These are phyloP conservation scores for Rotaria macrura DNA, from an alignment of 2,888 invertebrate genomes.

Conservation along the genomic window DNA sequence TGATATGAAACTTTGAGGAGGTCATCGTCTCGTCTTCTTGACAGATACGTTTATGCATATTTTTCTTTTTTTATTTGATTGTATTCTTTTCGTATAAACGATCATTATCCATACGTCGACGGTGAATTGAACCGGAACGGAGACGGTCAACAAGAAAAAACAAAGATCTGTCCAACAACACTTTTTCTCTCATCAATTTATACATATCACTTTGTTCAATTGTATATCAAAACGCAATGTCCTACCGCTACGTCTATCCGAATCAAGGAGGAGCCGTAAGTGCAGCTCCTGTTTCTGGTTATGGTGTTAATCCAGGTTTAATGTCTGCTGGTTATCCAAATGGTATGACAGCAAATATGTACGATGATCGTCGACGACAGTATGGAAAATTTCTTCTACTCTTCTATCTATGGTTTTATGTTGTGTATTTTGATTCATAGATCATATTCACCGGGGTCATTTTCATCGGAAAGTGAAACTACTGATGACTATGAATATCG, in stretches of 20 bases:
- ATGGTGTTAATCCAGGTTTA: not conserved
- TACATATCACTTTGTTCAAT: not conserved
- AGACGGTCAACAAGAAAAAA: not conserved
- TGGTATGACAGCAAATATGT: not conserved
- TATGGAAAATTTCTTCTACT: not conserved
- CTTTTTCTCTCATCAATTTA: not conserved
- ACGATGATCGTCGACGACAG: not conserved
- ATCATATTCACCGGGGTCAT: not conserved
- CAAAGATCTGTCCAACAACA: not conserved
- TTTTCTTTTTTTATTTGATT: not conserved
- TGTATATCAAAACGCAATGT: not conserved
- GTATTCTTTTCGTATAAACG: not conserved
- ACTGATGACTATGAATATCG: slow-evolving; percentile 8
- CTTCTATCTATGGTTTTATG: not conserved
- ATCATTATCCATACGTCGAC: not conserved
- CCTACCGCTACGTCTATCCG: not conserved
- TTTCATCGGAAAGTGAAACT: not conserved
- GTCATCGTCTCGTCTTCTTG: not conserved
- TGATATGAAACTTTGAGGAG: not conserved
- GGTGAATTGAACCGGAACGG: not conserved
- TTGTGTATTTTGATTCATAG: not conserved
- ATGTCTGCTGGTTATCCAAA: not conserved
- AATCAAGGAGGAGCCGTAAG: not conserved
- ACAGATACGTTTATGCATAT: not conserved
- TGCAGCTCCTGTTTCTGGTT: not conserved